Base-by-base conservation (phyloP, 2,888 invertebrate genomes). In the Neoscelio sp. region DNA sequence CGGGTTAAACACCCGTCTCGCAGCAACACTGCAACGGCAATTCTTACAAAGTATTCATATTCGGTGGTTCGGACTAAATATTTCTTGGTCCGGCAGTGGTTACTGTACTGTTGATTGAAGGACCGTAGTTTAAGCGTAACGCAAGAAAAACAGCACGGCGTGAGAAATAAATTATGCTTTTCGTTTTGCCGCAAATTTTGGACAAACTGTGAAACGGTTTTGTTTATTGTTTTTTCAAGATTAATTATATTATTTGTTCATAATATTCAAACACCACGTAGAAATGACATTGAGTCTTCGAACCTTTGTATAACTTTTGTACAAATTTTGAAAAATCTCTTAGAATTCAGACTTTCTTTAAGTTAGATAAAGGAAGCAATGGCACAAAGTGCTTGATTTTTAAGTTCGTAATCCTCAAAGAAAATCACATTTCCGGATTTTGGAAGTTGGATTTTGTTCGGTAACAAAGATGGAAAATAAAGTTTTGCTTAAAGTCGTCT, bases 1-100 rank as follows among this genome's bases (percentile, higher is more conserved):
- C 50, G 8, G 13, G 38, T 38, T 12, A 20, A 42, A 42, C 74
- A 46, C 74, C 58, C 50, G 42, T 35, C 35, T 62, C 44, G 68
- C 52, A 12, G 17, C 20, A 26, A 33, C 46, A 46, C 44, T 73
- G 64, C 46, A 73, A 73, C 62, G 74, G 56, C 74, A 73, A 73
- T 28, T 35, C 54, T 8, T 44, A 12, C 50, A 65, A 56, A 56
- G 40, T 42, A 48, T 20, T n/a, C 23, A 12, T 7, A 15, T 15
- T 7, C 15, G 12, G 13, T 7, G 13, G 15, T 15, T 38, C 15
- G 40, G 30, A 65, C 38, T 54, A 26, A 54, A 65, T 74, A 58
- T 58, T 64, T 73, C 64, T 71, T 60, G 42, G n/a, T 44, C 35
- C 30, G 50, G 33, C 40, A 35, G 35, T 60, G 7, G 60, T 60